Conservation (phyloP, 1,140 invertebrate species). For the Formica exsecta region DNA sequence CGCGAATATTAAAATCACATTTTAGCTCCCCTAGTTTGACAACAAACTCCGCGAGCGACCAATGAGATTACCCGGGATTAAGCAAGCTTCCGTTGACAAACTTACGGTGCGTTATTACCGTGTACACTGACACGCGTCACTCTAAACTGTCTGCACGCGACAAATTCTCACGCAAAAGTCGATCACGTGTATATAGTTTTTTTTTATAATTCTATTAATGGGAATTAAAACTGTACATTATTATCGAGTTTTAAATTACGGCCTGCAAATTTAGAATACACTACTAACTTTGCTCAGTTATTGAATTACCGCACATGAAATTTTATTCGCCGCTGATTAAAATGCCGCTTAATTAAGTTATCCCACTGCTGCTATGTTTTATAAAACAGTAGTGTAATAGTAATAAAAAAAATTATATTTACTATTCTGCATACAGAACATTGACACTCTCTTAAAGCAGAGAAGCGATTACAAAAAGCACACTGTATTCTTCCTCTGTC, state of each 20-base stretch:
- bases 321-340: conserved; percentile 26
- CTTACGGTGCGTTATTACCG: conserved; percentile 59
- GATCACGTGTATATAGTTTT: neutral
- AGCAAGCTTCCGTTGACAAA: conserved; percentile 75
- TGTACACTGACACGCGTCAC: conserved; percentile 53
- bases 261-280: neutral
- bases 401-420: conserved; percentile 3
- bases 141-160: conserved; percentile 61
- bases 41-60: conserved; percentile 74
- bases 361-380: neutral
- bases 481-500: conserved; percentile 2
- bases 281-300: neutral
- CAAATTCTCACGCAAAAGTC: conserved; percentile 64
- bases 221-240: neutral
- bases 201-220: neutral
- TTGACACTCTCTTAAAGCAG: conserved; percentile 7
- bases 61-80: conserved; percentile 81
- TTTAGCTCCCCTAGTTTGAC: conserved; percentile 78
- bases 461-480: neutral
- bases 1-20: conserved; percentile 84
- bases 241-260: neutral
- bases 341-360: conserved; percentile 23
- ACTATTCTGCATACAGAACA: neutral
- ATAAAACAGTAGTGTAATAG: neutral
- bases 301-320: conserved; percentile 4